These are phyloP conservation scores for Heliothis subflexa DNA, from an alignment of 1,140 invertebrate genomes.

Conservation along the genomic window DNA sequence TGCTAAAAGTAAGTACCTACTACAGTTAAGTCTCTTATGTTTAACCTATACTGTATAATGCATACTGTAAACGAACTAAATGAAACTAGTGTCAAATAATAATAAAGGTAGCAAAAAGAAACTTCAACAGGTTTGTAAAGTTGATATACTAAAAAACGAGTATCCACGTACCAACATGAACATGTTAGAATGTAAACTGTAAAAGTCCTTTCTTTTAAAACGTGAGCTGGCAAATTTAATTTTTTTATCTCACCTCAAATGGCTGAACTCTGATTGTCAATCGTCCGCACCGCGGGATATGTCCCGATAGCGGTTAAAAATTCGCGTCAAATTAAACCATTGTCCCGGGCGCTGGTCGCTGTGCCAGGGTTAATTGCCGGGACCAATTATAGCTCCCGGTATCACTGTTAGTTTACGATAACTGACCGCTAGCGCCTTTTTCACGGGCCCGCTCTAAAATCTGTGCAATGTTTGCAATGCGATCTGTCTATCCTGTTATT, in stretches of 20 bases:
- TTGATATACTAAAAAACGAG: too few species aligned
- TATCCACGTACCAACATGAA: background rate
- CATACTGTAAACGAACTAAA: too few species aligned
- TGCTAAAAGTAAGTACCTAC: too few species aligned
- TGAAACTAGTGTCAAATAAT: too few species aligned
- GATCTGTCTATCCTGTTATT: slow-evolving; percentile 51
- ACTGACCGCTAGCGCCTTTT: slow-evolving; percentile 50
- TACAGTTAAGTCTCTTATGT: too few species aligned
- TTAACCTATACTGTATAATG: too few species aligned
- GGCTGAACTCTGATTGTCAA: slow-evolving; percentile 54
- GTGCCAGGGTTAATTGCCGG: slow-evolving; percentile 54
- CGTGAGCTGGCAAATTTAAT: background rate
- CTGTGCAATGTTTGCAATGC: slow-evolving; percentile 47
- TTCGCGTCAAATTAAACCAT: slow-evolving; percentile 59
- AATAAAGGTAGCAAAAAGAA: too few species aligned
- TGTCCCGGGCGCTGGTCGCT: slow-evolving; percentile 22
- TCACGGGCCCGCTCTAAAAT: slow-evolving; percentile 48
- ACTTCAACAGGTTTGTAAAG: too few species aligned
- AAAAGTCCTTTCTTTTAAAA: slow-evolving; percentile 17
- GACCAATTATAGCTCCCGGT: slow-evolving; percentile 58
- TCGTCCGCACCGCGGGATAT: slow-evolving; percentile 47
- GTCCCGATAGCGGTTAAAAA: slow-evolving; percentile 55
- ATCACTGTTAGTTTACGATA: slow-evolving; percentile 60
- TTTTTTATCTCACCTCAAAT: slow-evolving; percentile 43
- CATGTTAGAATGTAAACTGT: background rate